Percentiles rank a stretch among this genome's conserved stretches.
These are phyloP conservation scores for Aphelocoma coerulescens DNA, from an alignment of 2,113 vertebrate species.

Conservation along the genomic window DNA sequence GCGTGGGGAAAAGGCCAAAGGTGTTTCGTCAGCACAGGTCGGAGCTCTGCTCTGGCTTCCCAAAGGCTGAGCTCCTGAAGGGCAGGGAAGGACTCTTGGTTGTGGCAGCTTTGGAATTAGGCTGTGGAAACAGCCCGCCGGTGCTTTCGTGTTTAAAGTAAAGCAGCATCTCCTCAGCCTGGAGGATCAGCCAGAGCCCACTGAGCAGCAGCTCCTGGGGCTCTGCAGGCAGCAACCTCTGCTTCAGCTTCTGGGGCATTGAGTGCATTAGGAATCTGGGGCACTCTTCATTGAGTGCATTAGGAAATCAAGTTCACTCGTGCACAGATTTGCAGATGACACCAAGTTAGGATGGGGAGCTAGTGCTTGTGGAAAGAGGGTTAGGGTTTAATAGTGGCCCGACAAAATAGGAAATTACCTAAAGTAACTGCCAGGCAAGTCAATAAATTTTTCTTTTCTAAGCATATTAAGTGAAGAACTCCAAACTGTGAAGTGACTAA, in stretches of 20 bases:
- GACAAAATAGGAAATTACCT: not conserved
- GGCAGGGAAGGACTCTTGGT: not conserved
- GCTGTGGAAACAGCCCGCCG: not conserved
- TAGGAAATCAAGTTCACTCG: too few species aligned
- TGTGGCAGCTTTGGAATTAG: not conserved
- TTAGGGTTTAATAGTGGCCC: not conserved
- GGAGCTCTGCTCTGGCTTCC: not conserved
- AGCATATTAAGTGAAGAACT: not conserved
- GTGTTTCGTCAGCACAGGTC: not conserved
- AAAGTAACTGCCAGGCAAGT: not conserved
- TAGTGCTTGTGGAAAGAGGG: not conserved
- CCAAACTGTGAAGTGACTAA: not conserved
- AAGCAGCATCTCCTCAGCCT: not conserved
- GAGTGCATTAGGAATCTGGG: not conserved
- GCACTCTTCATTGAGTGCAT: not conserved
- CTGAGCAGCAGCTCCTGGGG: not conserved
- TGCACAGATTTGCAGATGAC: not conserved
- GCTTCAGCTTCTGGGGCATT: not conserved
- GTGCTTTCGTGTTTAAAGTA: not conserved
- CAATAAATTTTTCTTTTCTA: not conserved
- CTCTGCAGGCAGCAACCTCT: not conserved
- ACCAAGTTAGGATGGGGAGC: not conserved
- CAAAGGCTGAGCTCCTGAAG: not conserved
- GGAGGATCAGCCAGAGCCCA: not conserved
- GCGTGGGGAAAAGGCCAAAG: rapidly evolving